These are phyloP conservation scores for Echinops telfairi DNA, from an alignment of 2,113 vertebrate genomes.

Conservation along the genomic window DNA sequence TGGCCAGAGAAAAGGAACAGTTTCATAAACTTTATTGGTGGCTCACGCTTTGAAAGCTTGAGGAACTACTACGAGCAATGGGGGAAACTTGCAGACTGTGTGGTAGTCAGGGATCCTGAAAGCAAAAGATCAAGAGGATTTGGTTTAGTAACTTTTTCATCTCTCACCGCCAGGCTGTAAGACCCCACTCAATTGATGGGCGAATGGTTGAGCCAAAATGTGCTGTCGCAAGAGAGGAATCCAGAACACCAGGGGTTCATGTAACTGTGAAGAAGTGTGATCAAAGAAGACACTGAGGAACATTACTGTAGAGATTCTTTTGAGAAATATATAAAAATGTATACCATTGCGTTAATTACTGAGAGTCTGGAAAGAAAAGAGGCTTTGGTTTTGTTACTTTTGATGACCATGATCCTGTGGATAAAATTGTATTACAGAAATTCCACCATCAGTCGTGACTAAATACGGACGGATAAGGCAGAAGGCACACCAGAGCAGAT, in stretches of 20 bases:
- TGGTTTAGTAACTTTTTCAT: constrained; percentile 92
- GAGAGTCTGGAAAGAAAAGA: constrained; percentile 92
- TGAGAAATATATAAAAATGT: constrained; percentile 91
- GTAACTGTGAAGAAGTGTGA: constrained; percentile 93
- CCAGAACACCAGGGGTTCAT: constrained; percentile 91
- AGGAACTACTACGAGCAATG: constrained; percentile 92
- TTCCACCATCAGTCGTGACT: constrained; percentile 94
- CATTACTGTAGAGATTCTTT: constrained; percentile 92
- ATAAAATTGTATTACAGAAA: constrained; percentile 94
- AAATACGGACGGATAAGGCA: constrained; percentile 94
- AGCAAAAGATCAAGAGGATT: constrained; percentile 92
- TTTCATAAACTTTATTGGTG: constrained; percentile 92
- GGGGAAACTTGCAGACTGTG: constrained; percentile 93
- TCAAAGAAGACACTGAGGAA: constrained; percentile 92
- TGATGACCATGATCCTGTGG: constrained; percentile 93
- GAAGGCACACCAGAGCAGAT: constrained; percentile 94
- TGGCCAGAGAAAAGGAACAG: constrained; percentile 92
- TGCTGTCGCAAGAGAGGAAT: constrained; percentile 92
- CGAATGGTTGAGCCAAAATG: constrained; percentile 91
- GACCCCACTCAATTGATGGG: constrained; percentile 92
- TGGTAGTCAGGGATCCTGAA: constrained; percentile 92
- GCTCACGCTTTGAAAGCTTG: constrained; percentile 92
- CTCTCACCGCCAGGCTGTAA: constrained; percentile 92
- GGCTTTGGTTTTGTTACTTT: constrained; percentile 93
- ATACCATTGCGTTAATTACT: constrained; percentile 92